Conservation (phyloP, 2,113 vertebrate genomes). For the Stegostoma tigrinum region DNA sequence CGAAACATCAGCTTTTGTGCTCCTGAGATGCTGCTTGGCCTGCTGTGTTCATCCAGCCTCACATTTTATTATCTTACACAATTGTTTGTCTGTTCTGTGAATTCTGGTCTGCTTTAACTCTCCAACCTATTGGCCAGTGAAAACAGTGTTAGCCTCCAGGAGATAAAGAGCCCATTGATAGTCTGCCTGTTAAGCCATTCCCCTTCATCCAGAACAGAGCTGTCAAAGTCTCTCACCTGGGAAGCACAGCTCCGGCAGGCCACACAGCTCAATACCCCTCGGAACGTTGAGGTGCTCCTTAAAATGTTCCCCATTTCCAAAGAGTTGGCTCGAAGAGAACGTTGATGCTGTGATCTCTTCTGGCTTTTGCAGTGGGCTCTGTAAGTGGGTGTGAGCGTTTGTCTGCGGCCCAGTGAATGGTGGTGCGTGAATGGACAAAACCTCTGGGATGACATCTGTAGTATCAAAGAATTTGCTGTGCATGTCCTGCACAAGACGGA, state of each 20-base stretch:
- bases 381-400: not conserved
- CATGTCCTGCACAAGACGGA: not conserved
- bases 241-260: conserved; percentile 20
- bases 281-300: not conserved
- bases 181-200: not conserved
- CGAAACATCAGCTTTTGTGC: too few relatives aligned
- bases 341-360: not conserved
- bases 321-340: not conserved
- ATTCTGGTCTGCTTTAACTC: not conserved
- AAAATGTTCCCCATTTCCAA: not conserved
- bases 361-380: not conserved
- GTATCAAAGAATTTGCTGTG: not conserved
- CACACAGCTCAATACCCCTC: not conserved
- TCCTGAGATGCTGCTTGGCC: too few relatives aligned
- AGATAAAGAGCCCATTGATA: not conserved
- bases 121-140: not conserved
- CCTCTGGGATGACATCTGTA: not conserved
- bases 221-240: not conserved
- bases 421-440: not conserved
- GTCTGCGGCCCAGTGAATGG: not conserved
- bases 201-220: not conserved
- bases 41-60: too few relatives aligned
- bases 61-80: too few relatives aligned
- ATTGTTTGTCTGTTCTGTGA: not conserved
- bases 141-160: not conserved